Conservation (phyloP, 2,888 invertebrate genomes). For the Drosophila niveifrons region DNA sequence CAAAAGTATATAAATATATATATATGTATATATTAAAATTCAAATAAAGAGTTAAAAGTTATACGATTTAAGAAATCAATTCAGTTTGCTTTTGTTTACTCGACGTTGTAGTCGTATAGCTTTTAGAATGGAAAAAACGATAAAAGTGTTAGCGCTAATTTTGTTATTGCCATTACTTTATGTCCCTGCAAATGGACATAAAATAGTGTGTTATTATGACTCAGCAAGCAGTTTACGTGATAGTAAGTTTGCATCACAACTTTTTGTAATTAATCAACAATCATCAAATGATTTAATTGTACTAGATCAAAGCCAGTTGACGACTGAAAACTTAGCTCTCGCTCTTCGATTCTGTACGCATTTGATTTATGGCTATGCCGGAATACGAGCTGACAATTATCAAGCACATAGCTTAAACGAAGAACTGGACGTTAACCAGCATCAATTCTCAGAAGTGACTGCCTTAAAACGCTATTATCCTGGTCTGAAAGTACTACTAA, state of each 20-base stretch:
- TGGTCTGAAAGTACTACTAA: slow-evolving; percentile 89
- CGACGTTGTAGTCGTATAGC: too few relatives aligned
- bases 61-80: not conserved
- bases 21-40: too few relatives aligned
- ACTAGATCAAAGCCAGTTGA: not conserved
- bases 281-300: not conserved
- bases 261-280: not conserved
- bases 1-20: too few relatives aligned
- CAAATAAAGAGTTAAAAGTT: not conserved
- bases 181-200: too few relatives aligned
- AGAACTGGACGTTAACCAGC: not conserved
- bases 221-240: slow-evolving; percentile 1
- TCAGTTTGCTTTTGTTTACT: too few relatives aligned
- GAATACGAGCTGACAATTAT: not conserved
- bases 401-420: not conserved
- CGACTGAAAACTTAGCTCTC: not conserved
- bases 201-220: slow-evolving; percentile 5
- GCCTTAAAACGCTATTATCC: slow-evolving; percentile 90
- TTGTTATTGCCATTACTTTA: too few relatives aligned
- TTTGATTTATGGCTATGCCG: slow-evolving; percentile 10
- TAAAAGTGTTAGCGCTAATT: too few relatives aligned
- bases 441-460: slow-evolving; percentile 88
- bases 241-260: not conserved
- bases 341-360: slow-evolving; percentile 9
- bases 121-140: too few relatives aligned